Conservation (phyloP, 2,113 vertebrate genomes). For the Pedionomus torquatus region DNA sequence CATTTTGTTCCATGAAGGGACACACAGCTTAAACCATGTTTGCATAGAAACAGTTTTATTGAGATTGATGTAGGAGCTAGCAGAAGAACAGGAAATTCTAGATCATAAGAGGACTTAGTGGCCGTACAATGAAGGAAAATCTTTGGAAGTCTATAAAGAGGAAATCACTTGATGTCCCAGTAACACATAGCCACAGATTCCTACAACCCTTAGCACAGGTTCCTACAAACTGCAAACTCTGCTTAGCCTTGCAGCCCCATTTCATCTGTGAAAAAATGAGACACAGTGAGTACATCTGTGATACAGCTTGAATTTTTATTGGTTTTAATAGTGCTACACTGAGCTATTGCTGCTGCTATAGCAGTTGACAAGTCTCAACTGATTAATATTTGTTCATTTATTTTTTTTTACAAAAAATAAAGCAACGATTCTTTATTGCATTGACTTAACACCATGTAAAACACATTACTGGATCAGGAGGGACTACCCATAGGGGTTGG, state of each 20-base stretch:
- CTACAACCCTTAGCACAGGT: background rate
- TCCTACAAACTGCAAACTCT: background rate
- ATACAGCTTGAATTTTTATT: background rate
- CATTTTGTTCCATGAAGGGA: background rate
- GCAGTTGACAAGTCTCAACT: background rate
- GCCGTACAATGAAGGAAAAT: background rate
- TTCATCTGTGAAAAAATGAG: background rate
- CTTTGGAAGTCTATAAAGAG: background rate
- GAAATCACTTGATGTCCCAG: background rate
- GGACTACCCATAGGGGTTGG: background rate
- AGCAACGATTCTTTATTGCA: background rate
- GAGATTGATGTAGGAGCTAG: background rate
- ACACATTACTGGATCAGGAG: background rate
- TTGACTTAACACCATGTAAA: background rate
- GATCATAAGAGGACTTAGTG: background rate
- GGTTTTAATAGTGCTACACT: background rate
- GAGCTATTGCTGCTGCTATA: background rate
- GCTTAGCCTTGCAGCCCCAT: background rate
- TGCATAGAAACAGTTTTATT: background rate
- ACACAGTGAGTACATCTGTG: background rate
- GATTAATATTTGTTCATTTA: background rate
- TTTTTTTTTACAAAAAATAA: background rate
- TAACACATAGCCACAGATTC: fast-evolving
- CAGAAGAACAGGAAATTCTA: background rate
- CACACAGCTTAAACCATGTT: fast-evolving